These are phyloP conservation scores for Porites rus DNA, from an alignment of 92 coral and sea anemone species.

Conservation along the genomic window DNA sequence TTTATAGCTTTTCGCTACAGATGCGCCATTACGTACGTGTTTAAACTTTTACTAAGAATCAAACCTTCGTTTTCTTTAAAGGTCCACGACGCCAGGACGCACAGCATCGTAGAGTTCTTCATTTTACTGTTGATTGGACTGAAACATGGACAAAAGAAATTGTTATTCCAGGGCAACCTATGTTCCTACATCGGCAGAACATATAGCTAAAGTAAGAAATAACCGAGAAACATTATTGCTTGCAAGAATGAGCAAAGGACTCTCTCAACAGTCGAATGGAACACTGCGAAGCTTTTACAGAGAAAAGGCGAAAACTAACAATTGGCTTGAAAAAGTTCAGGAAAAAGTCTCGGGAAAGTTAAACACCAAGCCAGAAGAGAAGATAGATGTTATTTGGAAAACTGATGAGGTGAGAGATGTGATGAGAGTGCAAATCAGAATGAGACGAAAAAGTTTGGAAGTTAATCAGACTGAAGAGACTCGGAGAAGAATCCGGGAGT, in stretches of 20 bases:
- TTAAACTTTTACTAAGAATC: no score
- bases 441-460: constrained; percentile 23
- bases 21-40: no score
- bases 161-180: constrained; percentile 6
- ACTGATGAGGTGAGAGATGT: not conserved
- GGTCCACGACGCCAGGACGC: no score
- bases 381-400: not conserved
- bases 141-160: constrained; percentile 20
- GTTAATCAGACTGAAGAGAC: constrained; percentile 11
- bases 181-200: constrained; percentile 16
- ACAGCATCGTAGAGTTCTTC: not conserved
- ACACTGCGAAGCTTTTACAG: constrained; percentile 6
- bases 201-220: constrained; percentile 28
- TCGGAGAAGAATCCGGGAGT: constrained; percentile 28
- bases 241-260: not conserved
- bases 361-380: not conserved
- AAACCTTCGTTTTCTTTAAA: no score
- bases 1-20: no score
- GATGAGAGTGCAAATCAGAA: not conserved
- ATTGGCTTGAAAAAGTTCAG: constrained; percentile 14
- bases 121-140: not conserved
- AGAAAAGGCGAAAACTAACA: constrained; percentile 7
- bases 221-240: constrained; percentile 29
- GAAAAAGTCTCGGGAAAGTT: not conserved
- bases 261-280: not conserved